These are phyloP conservation scores for Anaspis maculata DNA, from an alignment of 2,888 invertebrate genomes.

Conservation along the genomic window DNA sequence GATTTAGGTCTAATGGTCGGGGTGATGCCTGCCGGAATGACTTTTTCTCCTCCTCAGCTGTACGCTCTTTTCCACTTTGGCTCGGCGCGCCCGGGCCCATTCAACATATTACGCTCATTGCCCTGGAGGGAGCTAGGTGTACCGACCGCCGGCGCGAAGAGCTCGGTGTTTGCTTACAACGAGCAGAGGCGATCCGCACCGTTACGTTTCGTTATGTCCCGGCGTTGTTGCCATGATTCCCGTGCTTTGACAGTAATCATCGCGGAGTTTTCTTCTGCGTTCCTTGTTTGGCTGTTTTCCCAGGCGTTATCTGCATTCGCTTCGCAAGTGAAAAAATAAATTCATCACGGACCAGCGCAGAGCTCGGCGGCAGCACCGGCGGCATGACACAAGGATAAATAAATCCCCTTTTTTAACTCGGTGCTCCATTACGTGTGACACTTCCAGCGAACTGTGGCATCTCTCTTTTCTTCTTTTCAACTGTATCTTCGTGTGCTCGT, in stretches of 20 bases:
- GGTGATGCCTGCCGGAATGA: slow-evolving; percentile 20
- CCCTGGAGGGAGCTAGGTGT: too few relatives aligned
- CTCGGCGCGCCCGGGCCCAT: too few relatives aligned
- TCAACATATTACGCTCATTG: too few relatives aligned
- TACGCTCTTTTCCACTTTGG: too few relatives aligned
- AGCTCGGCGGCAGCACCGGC: background rate
- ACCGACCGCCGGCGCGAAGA: too few relatives aligned
- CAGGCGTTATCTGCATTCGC: slow-evolving; percentile 1
- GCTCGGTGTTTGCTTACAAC: too few relatives aligned
- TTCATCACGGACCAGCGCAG: slow-evolving; percentile 7
- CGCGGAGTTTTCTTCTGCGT: too few relatives aligned
- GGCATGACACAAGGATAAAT: slow-evolving; percentile 8
- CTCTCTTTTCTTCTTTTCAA: slow-evolving; percentile 13
- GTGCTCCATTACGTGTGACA: slow-evolving; percentile 12
- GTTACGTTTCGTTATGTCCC: too few relatives aligned
- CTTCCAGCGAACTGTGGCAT: slow-evolving; percentile 10
- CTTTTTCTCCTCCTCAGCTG: slow-evolving; percentile 18
- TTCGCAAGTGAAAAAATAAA: slow-evolving; percentile 7
- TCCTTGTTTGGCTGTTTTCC: too few relatives aligned
- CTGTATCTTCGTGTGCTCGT: slow-evolving; percentile 12
- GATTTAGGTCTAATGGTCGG: slow-evolving; percentile 23
- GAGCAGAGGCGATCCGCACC: too few relatives aligned
- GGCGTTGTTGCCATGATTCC: too few relatives aligned
- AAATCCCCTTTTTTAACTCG: slow-evolving; percentile 11
- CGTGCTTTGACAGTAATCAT: too few relatives aligned